phyloP scores from a whole-genome alignment of 2,797 vertebrate genomes.

The Telmatherina bonti region DNA sequence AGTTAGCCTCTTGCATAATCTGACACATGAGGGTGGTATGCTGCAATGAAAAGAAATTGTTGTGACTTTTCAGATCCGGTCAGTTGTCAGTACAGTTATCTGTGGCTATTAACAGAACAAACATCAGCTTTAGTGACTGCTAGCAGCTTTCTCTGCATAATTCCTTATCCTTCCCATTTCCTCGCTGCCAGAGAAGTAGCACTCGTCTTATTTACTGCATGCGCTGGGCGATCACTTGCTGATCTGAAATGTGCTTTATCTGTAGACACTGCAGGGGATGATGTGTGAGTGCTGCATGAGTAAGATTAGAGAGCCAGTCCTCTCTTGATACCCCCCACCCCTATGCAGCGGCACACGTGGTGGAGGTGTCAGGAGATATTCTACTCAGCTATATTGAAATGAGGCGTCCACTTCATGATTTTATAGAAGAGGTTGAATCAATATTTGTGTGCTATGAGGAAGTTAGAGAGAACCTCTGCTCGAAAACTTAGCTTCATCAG shows the following conservation, averaged over 20 bases:
- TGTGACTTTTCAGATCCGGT: not conserved
- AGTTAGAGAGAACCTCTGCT: not conserved
- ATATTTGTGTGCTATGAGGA: not conserved
- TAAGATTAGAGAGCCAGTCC: constrained; percentile 71
- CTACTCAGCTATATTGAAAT: not conserved
- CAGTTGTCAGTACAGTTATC: not conserved
- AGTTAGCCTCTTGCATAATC: not conserved
- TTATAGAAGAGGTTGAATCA: no score
- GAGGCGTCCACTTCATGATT: not conserved
- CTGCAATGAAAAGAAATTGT: not conserved
- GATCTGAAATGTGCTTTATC: constrained; percentile 62
- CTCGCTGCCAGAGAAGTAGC: not conserved
- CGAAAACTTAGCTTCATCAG: not conserved
- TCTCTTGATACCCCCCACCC: constrained; percentile 32
- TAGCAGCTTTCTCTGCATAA: not conserved
- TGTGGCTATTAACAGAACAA: not conserved
- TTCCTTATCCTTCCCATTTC: not conserved
- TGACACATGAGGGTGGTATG: not conserved
- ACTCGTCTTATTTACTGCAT: not conserved
- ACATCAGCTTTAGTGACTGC: not conserved
- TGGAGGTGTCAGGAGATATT: not conserved
- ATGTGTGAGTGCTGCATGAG: constrained; percentile 65
- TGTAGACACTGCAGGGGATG: constrained; percentile 49
- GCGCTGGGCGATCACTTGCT: not conserved
- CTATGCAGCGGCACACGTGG: not conserved